Percentiles rank a stretch among this genome's conserved stretches.
These are phyloP conservation scores for Pachyseris speciosa DNA, from an alignment of 64 coral and sea anemone species.

Conservation along the genomic window DNA sequence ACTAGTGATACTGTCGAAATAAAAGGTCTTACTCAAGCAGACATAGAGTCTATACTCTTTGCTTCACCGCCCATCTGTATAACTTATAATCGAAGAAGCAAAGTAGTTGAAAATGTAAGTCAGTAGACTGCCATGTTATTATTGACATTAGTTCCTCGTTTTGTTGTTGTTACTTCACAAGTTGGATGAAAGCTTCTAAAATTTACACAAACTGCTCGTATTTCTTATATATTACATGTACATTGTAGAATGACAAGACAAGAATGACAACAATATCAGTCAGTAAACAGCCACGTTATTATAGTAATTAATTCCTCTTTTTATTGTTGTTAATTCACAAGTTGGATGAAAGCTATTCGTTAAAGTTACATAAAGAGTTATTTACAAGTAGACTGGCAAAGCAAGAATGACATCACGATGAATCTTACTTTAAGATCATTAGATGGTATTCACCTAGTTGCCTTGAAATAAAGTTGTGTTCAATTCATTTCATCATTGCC, in stretches of 20 bases:
- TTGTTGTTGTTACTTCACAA: slow-evolving; percentile 22
- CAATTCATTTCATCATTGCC: slow-evolving; percentile 4
- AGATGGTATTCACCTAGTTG: neutral
- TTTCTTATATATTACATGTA: slow-evolving; percentile 34
- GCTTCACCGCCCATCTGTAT: neutral
- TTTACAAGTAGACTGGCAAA: slow-evolving; percentile 11
- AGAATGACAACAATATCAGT: slow-evolving; percentile 29
- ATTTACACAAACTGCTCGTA: slow-evolving; percentile 7
- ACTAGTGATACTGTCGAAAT: no score
- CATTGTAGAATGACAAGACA: slow-evolving; percentile 32
- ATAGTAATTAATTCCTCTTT: no score
- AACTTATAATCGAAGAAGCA: slow-evolving; percentile 19
- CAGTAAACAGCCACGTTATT: neutral
- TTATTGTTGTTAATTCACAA: no score
- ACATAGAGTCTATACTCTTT: slow-evolving; percentile 10
- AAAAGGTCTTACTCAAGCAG: no score
- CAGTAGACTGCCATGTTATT: slow-evolving; percentile 25
- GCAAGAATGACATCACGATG: slow-evolving; percentile 9
- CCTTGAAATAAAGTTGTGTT: slow-evolving; percentile 16
- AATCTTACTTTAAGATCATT: slow-evolving; percentile 2
- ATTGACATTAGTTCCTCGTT: slow-evolving; percentile 22
- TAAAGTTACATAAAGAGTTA: neutral
- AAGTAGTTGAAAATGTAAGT: no score
- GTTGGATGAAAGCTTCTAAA: slow-evolving; percentile 4
- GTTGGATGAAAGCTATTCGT: no score